Base-by-base conservation (phyloP, 2,113 vertebrate species). In the Damaliscus lunatus region DNA sequence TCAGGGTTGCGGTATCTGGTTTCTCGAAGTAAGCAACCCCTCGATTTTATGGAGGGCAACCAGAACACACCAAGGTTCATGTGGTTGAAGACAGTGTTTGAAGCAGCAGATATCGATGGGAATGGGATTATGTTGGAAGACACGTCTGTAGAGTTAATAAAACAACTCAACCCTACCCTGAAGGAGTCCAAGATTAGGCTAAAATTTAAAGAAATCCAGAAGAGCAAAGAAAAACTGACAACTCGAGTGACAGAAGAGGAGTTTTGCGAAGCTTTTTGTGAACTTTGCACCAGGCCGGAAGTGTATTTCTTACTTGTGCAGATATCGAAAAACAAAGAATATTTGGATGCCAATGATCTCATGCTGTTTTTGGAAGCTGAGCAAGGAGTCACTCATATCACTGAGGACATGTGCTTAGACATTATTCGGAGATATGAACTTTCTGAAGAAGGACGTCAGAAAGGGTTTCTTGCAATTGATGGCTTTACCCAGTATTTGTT, bases 281-380 rank as follows among this genome's bases (percentile, higher is more conserved):
- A 99, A 97, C 99, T 99, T 40, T 99, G 99, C 98, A 99, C 99
- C 2, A 99, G 99, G 53, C 99, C 99, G 0, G 99, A 99, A 87
- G 99, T 99, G 43, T 99, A 99, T 98, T 99, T 99, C 98, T 98
- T 99, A 52, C 98, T 99, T 48, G 99, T 99, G 80, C 99, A 99
- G 98, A 99, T 99, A 96, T 99, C 99, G 14, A 99, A 99, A 98
- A 99, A 99, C 98, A 99, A 99, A 27, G 99, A 99, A 97, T 99
- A 99, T 90, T 98, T 99, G 97, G 99, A 99, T 96, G 99, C 99
- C 60, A 99, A 99, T 98, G 99, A 99, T 98, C 99, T 99, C 25
- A 99, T 99, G 90, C 99, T 99, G 78, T 99, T 99, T 98, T 97
- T 99, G 96, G 99, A 99, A 98, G 99, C 99, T 1, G 99, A 99